These are phyloP conservation scores for Spea hammondii DNA, from an alignment of 2,797 vertebrate species.

Conservation along the genomic window DNA sequence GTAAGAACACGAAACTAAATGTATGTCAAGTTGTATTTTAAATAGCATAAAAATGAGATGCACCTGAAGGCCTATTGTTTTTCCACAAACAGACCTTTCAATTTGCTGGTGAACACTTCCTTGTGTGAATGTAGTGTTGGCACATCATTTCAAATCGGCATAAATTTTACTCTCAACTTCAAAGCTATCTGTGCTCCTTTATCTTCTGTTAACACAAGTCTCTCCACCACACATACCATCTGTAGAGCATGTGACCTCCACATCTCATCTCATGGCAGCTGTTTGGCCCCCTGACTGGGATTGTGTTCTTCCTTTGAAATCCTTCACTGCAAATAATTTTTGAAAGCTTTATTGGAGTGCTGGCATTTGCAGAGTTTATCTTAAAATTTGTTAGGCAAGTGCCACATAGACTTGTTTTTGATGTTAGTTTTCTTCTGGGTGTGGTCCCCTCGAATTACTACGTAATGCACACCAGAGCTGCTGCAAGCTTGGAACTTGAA, in stretches of 20 bases:
- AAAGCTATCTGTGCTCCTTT: constrained; percentile 31
- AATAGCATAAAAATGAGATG: background rate
- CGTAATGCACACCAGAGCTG: background rate
- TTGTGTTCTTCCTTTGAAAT: constrained; percentile 28
- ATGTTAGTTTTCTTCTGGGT: constrained; percentile 16
- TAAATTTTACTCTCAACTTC: constrained; percentile 28
- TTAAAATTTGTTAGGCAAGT: background rate
- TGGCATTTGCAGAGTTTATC: constrained; percentile 26
- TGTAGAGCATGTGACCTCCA: constrained; percentile 26
- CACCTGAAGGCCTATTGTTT: background rate
- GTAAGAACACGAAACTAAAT: too few species aligned
- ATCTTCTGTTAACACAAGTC: constrained; percentile 5
- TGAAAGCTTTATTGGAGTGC: constrained; percentile 25
- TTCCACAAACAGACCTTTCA: background rate
- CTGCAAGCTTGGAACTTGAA: background rate
- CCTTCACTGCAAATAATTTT: constrained; percentile 14
- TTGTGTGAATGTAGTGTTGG: constrained; percentile 4
- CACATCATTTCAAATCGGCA: constrained; percentile 20
- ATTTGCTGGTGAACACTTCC: background rate
- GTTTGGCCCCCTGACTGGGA: constrained; percentile 2
- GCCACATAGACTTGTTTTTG: constrained; percentile 33
- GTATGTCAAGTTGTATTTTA: too few species aligned
- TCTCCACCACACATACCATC: constrained; percentile 19
- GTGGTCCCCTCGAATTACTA: background rate
- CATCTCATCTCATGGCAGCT: constrained; percentile 10